Percentiles rank a stretch among this genome's conserved stretches.
These are phyloP conservation scores for Odontothrips loti DNA, from an alignment of 2,888 invertebrate genomes.

Conservation along the genomic window DNA sequence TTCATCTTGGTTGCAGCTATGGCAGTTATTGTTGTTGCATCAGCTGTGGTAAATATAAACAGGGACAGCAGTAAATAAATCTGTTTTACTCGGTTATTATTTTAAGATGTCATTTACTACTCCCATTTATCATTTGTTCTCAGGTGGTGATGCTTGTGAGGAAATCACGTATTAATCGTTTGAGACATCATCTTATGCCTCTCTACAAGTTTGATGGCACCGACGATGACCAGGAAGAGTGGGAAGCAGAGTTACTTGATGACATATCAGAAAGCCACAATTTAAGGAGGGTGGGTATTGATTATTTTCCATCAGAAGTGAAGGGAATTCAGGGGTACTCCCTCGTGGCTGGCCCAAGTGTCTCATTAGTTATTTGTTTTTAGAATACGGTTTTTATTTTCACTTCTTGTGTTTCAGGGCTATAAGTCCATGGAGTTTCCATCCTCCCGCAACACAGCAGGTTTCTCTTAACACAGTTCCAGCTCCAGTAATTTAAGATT, in stretches of 20 bases:
- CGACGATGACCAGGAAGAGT: constrained; percentile 59
- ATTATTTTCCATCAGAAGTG: constrained; percentile 31
- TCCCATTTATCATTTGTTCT: not conserved
- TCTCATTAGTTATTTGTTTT: not conserved
- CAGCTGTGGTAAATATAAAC: not conserved
- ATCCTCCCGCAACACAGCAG: not conserved
- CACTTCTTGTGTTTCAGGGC: not conserved
- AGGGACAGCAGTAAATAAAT: no score
- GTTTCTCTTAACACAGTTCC: not conserved
- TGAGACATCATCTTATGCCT: constrained; percentile 61
- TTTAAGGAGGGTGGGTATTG: not conserved
- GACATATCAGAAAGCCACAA: constrained; percentile 39
- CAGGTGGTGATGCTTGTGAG: constrained; percentile 54
- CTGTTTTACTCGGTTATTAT: not conserved
- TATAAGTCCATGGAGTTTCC: not conserved
- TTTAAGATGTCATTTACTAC: not conserved
- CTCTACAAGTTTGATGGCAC: constrained; percentile 64
- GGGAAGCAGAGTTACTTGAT: constrained; percentile 60
- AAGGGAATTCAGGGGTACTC: constrained; percentile 36
- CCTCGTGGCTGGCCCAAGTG: constrained; percentile 21
- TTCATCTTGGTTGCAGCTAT: not conserved
- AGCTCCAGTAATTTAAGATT: no score
- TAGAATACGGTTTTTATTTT: not conserved
- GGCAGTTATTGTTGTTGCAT: not conserved
- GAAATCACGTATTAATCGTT: constrained; percentile 53